Evolutionary conservation across 1,140 invertebrate species (phyloP).

Genomic region (Drosophila simulans): DNA sequence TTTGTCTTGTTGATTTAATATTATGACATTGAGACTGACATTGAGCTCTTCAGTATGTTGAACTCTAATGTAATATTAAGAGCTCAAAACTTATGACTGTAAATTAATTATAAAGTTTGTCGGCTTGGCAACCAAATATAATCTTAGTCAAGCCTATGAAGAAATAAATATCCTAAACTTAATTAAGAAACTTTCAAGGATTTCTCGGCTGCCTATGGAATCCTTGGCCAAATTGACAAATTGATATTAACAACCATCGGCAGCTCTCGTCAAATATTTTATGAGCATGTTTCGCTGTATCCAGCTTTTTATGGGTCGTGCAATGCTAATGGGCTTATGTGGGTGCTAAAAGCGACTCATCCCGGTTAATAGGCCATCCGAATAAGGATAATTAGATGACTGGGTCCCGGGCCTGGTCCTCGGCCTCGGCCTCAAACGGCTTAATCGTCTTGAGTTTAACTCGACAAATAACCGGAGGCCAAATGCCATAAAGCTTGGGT

Average conservation of each 20-base stretch:
- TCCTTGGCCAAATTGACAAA: conserved; percentile 17
- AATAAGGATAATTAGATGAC: conserved; percentile 74
- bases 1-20: too few relatives aligned
- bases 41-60: too few relatives aligned
- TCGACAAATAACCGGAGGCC: conserved; percentile 56
- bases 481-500: conserved; percentile 57
- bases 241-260: conserved; percentile 49
- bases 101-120: too few relatives aligned
- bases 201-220: not conserved
- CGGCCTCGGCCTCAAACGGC: conserved; percentile 25
- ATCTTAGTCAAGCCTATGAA: not conserved
- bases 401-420: conserved; percentile 26
- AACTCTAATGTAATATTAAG: too few relatives aligned
- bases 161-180: conserved; percentile 10
- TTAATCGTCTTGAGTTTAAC: conserved; percentile 64
- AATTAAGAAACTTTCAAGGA: conserved; percentile 28
- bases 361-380: conserved; percentile 75
- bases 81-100: too few relatives aligned
- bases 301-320: conserved; percentile 55
- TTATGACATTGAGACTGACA: too few relatives aligned
- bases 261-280: conserved; percentile 4
- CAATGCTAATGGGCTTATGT: conserved; percentile 74
- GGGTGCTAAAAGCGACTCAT: conserved; percentile 73
- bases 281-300: conserved; percentile 24
- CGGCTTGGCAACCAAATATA: too few relatives aligned